These are phyloP conservation scores for Goniozus legneri DNA, from an alignment of 1,140 invertebrate genomes.

Conservation along the genomic window DNA sequence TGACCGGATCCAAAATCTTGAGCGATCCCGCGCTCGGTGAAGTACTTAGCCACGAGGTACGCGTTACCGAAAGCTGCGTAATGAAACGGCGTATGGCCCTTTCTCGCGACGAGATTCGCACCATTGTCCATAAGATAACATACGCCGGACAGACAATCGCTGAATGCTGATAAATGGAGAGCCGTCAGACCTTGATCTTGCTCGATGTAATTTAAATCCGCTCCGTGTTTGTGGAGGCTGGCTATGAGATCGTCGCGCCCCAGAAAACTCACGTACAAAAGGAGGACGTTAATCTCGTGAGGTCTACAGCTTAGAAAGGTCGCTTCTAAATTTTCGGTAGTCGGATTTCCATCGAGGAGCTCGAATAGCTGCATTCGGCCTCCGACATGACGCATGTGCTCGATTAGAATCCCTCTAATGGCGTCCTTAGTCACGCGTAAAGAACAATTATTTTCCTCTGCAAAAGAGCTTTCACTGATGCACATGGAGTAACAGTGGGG, in stretches of 20 bases:
- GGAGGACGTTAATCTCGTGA: constrained; percentile 64
- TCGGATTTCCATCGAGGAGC: constrained; percentile 65
- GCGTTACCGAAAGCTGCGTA: constrained; percentile 79
- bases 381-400: constrained; percentile 66
- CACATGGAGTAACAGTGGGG: constrained; percentile 67
- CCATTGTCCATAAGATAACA: constrained; percentile 66
- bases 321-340: constrained; percentile 56
- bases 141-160: constrained; percentile 68
- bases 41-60: constrained; percentile 66
- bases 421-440: constrained; percentile 71
- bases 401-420: constrained; percentile 66
- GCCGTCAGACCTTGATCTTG: constrained; percentile 65
- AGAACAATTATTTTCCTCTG: constrained; percentile 58
- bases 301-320: constrained; percentile 54
- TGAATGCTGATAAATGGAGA: constrained; percentile 73
- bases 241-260: constrained; percentile 64
- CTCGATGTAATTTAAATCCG: constrained; percentile 67
- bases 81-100: constrained; percentile 72
- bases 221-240: constrained; percentile 60
- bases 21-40: constrained; percentile 65
- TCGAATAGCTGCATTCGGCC: constrained; percentile 65
- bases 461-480: constrained; percentile 67
- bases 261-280: constrained; percentile 69
- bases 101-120: constrained; percentile 65
- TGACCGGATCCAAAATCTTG: constrained; percentile 47